phyloP scores from a whole-genome alignment of 2,888 invertebrate genomes.

The Noctua pronuba region DNA sequence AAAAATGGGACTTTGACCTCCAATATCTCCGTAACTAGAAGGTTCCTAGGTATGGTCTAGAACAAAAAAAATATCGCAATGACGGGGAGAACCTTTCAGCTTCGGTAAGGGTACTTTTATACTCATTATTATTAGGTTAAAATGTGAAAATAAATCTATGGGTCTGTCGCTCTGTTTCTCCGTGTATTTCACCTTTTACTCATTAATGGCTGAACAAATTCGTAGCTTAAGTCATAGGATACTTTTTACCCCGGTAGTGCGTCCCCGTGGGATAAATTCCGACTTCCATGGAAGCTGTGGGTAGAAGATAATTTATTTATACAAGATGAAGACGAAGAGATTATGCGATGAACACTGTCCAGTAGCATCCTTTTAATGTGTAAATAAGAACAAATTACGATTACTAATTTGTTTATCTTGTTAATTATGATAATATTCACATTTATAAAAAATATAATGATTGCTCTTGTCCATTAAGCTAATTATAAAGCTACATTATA shows the following conservation, averaged over 20 bases:
- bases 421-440: slow-evolving; percentile 2
- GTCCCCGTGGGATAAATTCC: background rate
- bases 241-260: background rate
- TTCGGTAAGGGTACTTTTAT: too few species aligned
- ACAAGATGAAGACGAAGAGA: too few species aligned
- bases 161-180: background rate
- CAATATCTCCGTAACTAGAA: too few species aligned
- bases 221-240: background rate
- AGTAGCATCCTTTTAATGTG: background rate
- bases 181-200: background rate
- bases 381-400: background rate
- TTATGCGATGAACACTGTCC: background rate
- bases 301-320: background rate
- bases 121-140: too few species aligned
- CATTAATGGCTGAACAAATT: too few species aligned
- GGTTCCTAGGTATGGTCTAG: too few species aligned
- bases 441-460: background rate
- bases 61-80: too few species aligned
- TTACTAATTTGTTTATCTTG: background rate
- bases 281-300: background rate
- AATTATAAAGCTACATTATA: slow-evolving; percentile 6
- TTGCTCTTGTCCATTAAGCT: slow-evolving; percentile 8
- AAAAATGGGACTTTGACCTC: too few species aligned
- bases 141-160: too few species aligned
- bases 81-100: too few species aligned